These are phyloP conservation scores for Pipa parva DNA, from an alignment of 2,113 vertebrate species.

Conservation along the genomic window DNA sequence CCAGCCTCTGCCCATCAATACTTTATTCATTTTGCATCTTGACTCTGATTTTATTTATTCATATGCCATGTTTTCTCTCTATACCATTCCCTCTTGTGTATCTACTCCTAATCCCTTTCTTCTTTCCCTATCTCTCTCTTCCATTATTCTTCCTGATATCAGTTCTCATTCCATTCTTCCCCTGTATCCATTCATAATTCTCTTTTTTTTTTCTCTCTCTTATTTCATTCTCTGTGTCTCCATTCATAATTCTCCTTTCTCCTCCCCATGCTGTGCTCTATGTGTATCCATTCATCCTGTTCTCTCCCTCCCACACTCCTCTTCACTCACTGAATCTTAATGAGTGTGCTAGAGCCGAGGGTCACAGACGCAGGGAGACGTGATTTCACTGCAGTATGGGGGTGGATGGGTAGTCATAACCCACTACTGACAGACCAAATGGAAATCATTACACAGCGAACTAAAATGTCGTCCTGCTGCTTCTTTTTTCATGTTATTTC, in stretches of 20 bases:
- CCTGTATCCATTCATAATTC: slow-evolving; percentile 23
- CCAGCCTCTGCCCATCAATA: no score
- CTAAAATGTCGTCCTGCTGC: no score
- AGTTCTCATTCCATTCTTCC: not conserved
- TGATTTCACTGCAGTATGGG: slow-evolving; percentile 37
- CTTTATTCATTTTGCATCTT: no score
- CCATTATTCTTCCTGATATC: slow-evolving; percentile 17
- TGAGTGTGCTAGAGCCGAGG: slow-evolving; percentile 35
- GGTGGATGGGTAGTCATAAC: slow-evolving; percentile 1
- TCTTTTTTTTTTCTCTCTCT: slow-evolving; percentile 7
- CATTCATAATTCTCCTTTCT: slow-evolving; percentile 17
- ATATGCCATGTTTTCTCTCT: not conserved
- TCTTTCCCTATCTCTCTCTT: slow-evolving; percentile 3
- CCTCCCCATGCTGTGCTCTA: not conserved
- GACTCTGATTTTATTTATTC: slow-evolving; percentile 14
- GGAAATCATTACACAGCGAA: slow-evolving; percentile 7
- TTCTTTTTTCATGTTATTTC: no score
- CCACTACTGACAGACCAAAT: slow-evolving; percentile 17
- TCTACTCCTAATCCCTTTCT: slow-evolving; percentile 4
- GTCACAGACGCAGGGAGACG: slow-evolving; percentile 42
- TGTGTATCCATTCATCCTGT: slow-evolving; percentile 17
- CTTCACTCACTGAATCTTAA: slow-evolving; percentile 35
- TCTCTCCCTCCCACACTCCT: slow-evolving; percentile 11
- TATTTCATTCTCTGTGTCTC: slow-evolving; percentile 2
- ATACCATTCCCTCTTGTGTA: not conserved